Evolutionary conservation across 2,797 vertebrate genomes (phyloP), one percentile per base, ranked within the genome.

Genomic region (Brotula barbata): DNA sequence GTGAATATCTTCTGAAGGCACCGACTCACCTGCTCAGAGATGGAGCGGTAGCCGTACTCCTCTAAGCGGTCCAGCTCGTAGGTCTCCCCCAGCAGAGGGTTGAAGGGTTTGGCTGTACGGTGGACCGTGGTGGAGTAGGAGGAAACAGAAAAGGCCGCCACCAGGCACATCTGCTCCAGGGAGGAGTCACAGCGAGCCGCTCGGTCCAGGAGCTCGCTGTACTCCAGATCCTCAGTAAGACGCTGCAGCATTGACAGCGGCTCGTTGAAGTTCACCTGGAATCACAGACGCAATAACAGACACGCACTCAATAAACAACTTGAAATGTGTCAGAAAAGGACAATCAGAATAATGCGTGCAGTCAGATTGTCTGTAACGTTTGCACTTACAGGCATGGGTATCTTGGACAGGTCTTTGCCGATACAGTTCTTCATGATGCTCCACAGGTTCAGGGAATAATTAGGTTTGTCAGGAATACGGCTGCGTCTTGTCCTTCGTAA

Each of bases 381-480:
- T 59, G 28, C 2, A 25, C 45, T 92, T 91, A 97, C 95, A 52
- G 95, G 94, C 95, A 96, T 96, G 21, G 95, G 95, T 56, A 98
- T 98, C 89, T 94, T 97, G 41, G 94, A 96, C 16, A 98, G 87
- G 59, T 98, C 95, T 79, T 97, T 98, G 48, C 95, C 96, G 0
- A 98, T 97, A 73, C 96, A 98, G 84, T 97, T 97, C 83, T 97
- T 98, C 95, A 97, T 98, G 82, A 97, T 96, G 89, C 95, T 96
- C 96, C 95, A 97, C 41, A 98, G 81, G 51, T 97, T 98, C 71
- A 98, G 94, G 69, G 95, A 97, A 58, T 97, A 97, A 81, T 98
- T 97, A 22, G 95, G 96, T 85, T 98, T 97, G 87, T 97, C 93
- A 1, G 95, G 95, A 63, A 98, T 97, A 17, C 92, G 90, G 25